phyloP scores from a whole-genome alignment of 2,888 invertebrate genomes.

The Conomelus anceps region DNA sequence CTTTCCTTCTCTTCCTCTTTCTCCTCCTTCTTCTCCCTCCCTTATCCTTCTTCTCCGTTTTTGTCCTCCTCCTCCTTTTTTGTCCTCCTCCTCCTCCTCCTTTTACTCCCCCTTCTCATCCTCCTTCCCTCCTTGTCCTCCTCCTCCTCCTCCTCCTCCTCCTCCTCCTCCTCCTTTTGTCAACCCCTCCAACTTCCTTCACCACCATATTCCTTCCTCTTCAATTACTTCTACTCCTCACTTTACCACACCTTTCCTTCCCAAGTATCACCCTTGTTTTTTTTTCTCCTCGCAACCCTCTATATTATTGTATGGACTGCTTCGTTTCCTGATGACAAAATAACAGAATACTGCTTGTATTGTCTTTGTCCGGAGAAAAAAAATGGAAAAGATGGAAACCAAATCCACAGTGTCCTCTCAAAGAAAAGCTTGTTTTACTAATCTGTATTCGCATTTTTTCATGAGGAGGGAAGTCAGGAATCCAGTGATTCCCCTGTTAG shows the following conservation, averaged over 20 bases:
- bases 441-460: neutral
- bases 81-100: neutral
- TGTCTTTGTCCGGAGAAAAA: neutral
- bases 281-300: neutral
- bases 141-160: too few species aligned
- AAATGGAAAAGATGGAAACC: neutral
- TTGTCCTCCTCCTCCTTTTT: neutral
- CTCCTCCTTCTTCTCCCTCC: too few species aligned
- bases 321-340: neutral
- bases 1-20: neutral
- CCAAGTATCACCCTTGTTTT: slow-evolving; percentile 10
- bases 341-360: neutral
- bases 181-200: too few species aligned
- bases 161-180: neutral
- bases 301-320: neutral
- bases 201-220: too few species aligned
- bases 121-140: too few species aligned
- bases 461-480: neutral
- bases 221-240: too few species aligned
- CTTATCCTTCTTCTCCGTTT: neutral
- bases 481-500: neutral
- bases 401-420: neutral
- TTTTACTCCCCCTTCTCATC: neutral
- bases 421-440: neutral
- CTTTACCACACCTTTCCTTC: neutral